Evolutionary conservation across 2,797 vertebrate genomes (phyloP), one percentile per base, ranked within the genome.

Genomic region (Macropus fuliginosus): DNA sequence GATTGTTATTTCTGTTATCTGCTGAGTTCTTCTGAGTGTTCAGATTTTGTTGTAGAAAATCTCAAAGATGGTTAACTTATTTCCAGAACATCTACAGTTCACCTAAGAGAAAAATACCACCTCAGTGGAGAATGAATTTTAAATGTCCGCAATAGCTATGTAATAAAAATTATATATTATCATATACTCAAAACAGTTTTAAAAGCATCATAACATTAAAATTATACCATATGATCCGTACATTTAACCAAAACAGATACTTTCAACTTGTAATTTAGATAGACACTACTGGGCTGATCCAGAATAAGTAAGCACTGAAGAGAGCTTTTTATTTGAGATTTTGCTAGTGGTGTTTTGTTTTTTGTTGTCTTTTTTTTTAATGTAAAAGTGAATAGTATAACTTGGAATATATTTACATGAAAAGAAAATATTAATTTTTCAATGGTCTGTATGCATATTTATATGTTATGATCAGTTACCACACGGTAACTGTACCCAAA

Each of bases 31-130:
- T 92, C 90, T 93, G 5, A 81, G 91, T 91, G 94, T 62, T 93
- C 59, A 95, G 52, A 96, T 90, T 94, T 96, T 96, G 56, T 95
- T 97, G 40, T 95, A 13, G 91, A 28, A 96, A 95, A 55, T 56
- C 92, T 95, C 62, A 28, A 52, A 87, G 57, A 90, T 56, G 87
- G 29, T 94, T 94, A 93, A 93, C 21, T 87, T 94, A n/a, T 90
- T 96, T 74, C 34, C 14, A 96, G 55, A 95, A 96, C 91, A 95
- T 96, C 56, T 92, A 92, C n/a, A 96, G 16, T 46, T 96, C 93
- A 96, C 74, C 14, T 57, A 95, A 96, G 54, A 29, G 21, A 91
- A 94, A 55, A 97, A 31, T 92, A 93, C 55, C 55, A 90, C 89
- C 57, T 52, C 46, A 55, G 27, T 95, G 92, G 55, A 40, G 93